Base-by-base conservation (phyloP, 2,888 invertebrate species). In the Lycia hirtaria region DNA sequence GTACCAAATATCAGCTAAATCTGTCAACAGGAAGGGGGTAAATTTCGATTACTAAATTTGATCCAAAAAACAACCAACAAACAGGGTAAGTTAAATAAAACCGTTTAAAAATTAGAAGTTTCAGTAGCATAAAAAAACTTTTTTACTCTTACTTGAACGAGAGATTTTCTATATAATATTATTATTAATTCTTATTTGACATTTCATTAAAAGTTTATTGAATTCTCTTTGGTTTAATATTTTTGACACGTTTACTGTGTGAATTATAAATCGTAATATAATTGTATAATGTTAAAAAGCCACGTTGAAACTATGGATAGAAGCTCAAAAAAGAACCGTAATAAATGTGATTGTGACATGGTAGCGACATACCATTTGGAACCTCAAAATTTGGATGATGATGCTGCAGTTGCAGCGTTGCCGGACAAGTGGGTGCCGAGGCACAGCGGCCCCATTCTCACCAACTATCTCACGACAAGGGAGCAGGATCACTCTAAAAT, bases 371-470 rank as follows among this genome's bases (percentile, higher is more conserved):
- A 70, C 41, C 47, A 68, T 1, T 66, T 76, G 1, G 79, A 79
- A 7, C 45, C 65, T 15, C 63, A 1, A 81, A 82, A 4, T 87
- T 83, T 61, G 63, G 77, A 83, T 15, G 88, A 91, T 59, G 62
- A 69, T 4, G 78, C 78, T 24, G 89, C 85, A 1, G 87, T 88
- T 1, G 81, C 84, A 1, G 61, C 78, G 0, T 66, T 91, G 30
- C 90, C 90, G 2, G 76, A 83, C 4, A 59, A 80, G 3, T 88
- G 85, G 87, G 61, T 67, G 3, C 87, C 87, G 7, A 72, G 66
- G 43, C 80, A 67, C 19, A 75, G 85, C 10, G 85, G 88, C 0
- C 67, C 82, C 1, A 75, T 75, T 22, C 83, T 90, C 9, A 67
- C 64, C 1, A 81, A 84, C 35, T 90, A 85, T 57, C 71, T 91